Evolutionary conservation across 1,140 invertebrate genomes (phyloP).

Genomic region (Meloidogyne hapla): DNA sequence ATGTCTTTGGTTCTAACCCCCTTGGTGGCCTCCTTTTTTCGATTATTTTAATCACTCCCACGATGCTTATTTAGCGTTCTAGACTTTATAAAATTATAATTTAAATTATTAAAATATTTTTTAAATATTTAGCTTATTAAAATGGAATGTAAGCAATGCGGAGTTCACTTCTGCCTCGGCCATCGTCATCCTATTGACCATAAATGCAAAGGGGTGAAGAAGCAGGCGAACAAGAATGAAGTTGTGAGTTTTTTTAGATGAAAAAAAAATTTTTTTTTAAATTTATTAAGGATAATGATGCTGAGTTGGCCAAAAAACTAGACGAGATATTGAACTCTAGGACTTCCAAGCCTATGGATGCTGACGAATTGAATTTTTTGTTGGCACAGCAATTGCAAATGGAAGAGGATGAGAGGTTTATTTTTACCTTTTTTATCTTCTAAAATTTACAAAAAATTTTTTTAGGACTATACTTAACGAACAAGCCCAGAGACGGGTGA

Average conservation of each 20-base stretch:
- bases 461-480: background rate
- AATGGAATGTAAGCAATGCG: conserved; percentile 14
- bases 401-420: conserved; percentile 22
- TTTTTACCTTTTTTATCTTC: background rate
- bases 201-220: background rate
- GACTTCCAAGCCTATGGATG: background rate
- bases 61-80: too few relatives aligned
- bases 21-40: too few relatives aligned
- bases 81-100: too few relatives aligned
- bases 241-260: background rate
- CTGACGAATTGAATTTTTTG: conserved; percentile 14
- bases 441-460: background rate
- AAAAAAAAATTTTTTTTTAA: background rate
- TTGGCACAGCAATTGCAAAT: conserved; percentile 19
- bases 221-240: background rate
- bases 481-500: background rate
- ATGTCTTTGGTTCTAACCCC: too few relatives aligned
- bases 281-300: background rate
- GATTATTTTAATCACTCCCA: too few relatives aligned
- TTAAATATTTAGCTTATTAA: background rate
- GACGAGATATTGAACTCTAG: background rate
- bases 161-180: conserved; percentile 17
- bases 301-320: background rate
- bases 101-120: too few relatives aligned
- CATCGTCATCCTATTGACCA: conserved; percentile 22